Evolutionary conservation across 1,140 invertebrate species (phyloP).

Genomic region (Apis mellifera): DNA sequence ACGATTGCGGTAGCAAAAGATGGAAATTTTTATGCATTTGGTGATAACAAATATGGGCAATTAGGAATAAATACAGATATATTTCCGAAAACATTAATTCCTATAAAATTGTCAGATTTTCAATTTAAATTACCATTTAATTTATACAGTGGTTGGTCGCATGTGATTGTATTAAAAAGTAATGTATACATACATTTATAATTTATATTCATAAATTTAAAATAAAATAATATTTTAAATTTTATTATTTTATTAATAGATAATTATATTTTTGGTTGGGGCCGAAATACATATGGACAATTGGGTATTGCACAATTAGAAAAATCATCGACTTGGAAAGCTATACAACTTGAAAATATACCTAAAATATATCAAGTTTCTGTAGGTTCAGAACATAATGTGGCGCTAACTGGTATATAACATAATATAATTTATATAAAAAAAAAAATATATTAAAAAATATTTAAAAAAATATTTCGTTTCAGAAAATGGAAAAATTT

Average conservation of each 20-base stretch:
- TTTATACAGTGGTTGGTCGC: constrained; percentile 88
- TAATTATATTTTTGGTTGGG: constrained; percentile 87
- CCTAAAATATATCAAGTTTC: constrained; percentile 82
- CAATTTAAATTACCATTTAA: constrained; percentile 22
- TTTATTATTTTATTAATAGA: constrained; percentile 63
- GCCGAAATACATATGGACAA: constrained; percentile 91
- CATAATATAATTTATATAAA: background rate
- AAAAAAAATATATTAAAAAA: background rate
- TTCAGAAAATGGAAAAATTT: constrained; percentile 83
- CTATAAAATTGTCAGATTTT: constrained; percentile 74
- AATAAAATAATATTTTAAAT: constrained; percentile 22
- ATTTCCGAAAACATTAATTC: constrained; percentile 81
- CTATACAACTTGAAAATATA: constrained; percentile 63
- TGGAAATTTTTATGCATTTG: constrained; percentile 85
- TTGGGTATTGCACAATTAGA: constrained; percentile 78
- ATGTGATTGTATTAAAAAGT: constrained; percentile 84
- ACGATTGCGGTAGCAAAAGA: constrained; percentile 84
- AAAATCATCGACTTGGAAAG: constrained; percentile 61
- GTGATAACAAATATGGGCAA: constrained; percentile 89
- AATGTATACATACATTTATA: constrained; percentile 24
- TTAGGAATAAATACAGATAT: constrained; percentile 81
- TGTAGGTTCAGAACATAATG: constrained; percentile 90
- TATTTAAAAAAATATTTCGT: constrained; percentile 59
- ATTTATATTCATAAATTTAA: background rate
- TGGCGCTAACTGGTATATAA: constrained; percentile 82